Base-by-base conservation (phyloP, 2,797 vertebrate genomes). In the Otolemur crassicaudatus region DNA sequence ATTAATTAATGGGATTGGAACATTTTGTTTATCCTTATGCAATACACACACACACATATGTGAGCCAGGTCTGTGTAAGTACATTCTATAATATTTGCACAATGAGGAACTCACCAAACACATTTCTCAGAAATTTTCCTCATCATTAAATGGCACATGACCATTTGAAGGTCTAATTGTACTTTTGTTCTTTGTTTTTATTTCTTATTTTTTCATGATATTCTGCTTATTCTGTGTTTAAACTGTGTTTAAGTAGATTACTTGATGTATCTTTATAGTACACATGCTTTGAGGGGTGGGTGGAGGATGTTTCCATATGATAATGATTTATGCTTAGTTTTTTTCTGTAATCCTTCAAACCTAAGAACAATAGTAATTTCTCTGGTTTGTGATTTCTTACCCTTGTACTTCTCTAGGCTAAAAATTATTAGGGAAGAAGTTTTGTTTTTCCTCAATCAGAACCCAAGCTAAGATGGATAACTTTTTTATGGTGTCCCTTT, bases 161-260 rank as follows among this genome's bases (percentile, higher is more conserved):
- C 16, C 49, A 67, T 56, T 93, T 90, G 43, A 80, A 65, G 73
- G 20, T 16, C 67, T 61, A 87, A 81, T 43, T 81, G 16, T 86
- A 4, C 8, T 56, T 81, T 73, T 76, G 60, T 19, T 58, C 12
- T 49, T 75, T 75, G 10, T 43, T 89, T 92, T 22, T 56, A 43
- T 65, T 90, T 81, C 53, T 69, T 90, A 65, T 75, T 72, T 63
- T 93, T 72, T 95, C 34, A 85, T 53, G 49, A 79, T 61, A 75
- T n/a, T 22, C 19, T 67, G 3, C 43, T 79, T 90, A 23, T 19
- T 76, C 60, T 73, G 16, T 46, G n/a, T 79, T 61, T 61, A 40
- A 65, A 11, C 77, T 69, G 34, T 63, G n/a, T 43, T 67, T 40
- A 49, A 69, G 17, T 49, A 29, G 65, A 81, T 56, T 90, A 10